Base-by-base conservation (phyloP, 2,888 invertebrate genomes). In the Tinea semifulvella region DNA sequence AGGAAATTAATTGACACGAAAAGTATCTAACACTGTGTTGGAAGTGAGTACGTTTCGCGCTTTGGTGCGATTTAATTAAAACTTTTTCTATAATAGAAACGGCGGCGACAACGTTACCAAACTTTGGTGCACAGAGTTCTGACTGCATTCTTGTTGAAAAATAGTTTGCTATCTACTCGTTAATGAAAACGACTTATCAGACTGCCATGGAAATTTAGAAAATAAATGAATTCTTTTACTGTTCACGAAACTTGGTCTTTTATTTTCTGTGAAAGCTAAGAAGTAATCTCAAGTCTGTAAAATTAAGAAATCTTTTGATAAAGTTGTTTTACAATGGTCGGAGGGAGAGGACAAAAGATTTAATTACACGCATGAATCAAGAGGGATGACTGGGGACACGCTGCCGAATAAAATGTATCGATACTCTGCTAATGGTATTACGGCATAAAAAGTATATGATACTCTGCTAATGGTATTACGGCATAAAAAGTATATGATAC, bases 331-430 rank as follows among this genome's bases (percentile, higher is more conserved):
- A 63, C 67, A 66, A 68, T 63, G 58, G 56, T 60, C 56, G 58
- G 56, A 56, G 63, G 60, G 60, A 58, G n/a, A 65, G 68, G 64
- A 77, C 76, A 76, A 80, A 73, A 77, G 77, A 79, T 75, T 76
- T 77, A 79, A 80, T 80, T 80, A 77, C 70, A 79, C 79, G 77
- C 76, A 75, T 77, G 79, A 75, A 79, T 76, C 75, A 75, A 76
- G 70, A 67, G 60, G 31, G 10, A 60, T 57, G 60, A 59, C 49
- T 57, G 53, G 59, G 55, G 57, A 51, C n/a, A n/a, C n/a, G n/a
- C n/a, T n/a, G n/a, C n/a, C n/a, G n/a, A n/a, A n/a, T n/a, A n/a
- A n/a, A n/a, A n/a, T n/a, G n/a, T n/a, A n/a, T n/a, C n/a, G n/a
- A n/a, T n/a, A n/a, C n/a, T n/a, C n/a, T n/a, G n/a, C n/a, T n/a